Percentiles rank a stretch among this genome's conserved stretches.
Conservation (phyloP, 1,140 invertebrate genomes). For the Apis cerana region DNA sequence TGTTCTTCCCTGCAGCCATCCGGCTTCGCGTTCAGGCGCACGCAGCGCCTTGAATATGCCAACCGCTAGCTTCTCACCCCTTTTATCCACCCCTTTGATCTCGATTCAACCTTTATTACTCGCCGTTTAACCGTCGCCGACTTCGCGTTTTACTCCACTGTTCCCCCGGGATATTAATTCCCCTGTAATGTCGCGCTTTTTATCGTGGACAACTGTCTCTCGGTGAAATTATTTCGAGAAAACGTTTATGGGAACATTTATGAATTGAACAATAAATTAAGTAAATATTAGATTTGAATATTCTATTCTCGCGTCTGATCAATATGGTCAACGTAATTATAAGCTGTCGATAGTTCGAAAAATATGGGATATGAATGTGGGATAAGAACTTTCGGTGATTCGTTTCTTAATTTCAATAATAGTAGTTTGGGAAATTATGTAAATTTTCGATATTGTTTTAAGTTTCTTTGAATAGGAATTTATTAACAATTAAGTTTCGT, state of each 20-base stretch:
- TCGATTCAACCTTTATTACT: conserved; percentile 8
- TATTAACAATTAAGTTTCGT: too few species aligned
- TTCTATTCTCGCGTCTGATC: background rate
- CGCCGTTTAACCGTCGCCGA: conserved; percentile 17
- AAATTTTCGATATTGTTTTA: too few species aligned
- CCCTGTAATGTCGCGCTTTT: background rate
- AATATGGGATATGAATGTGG: too few species aligned
- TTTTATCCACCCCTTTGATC: background rate
- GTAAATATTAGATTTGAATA: background rate
- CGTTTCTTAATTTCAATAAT: too few species aligned
- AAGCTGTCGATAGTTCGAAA: too few species aligned
- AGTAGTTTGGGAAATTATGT: too few species aligned
- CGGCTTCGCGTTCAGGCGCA: conserved; percentile 48
- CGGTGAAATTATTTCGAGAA: background rate
- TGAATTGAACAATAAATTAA: background rate
- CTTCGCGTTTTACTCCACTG: conserved; percentile 10
- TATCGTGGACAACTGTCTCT: background rate
- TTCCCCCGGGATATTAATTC: background rate
- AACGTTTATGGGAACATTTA: background rate
- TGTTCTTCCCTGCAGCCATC: conserved; percentile 65
- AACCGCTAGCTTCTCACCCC: conserved; percentile 53
- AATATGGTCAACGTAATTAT: too few species aligned
- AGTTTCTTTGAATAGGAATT: too few species aligned
- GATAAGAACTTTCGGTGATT: too few species aligned
- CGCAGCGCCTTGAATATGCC: conserved; percentile 43